phyloP scores from a whole-genome alignment of 1,140 invertebrate genomes.

The Drosophila sulfurigaster region DNA sequence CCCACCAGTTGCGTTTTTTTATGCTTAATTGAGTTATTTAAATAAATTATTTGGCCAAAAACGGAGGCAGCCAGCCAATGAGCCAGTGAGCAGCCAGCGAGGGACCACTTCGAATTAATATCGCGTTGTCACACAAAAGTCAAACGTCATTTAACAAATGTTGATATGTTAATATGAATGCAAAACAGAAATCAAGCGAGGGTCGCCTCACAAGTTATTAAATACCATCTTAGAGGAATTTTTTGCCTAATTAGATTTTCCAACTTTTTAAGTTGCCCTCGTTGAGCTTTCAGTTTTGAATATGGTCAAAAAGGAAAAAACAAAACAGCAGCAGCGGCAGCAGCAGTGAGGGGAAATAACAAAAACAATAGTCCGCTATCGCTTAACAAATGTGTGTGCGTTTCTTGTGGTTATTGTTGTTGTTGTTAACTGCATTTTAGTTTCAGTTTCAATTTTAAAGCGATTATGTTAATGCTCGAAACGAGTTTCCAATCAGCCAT shows the following conservation, averaged over 20 bases:
- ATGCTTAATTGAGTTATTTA: slow-evolving; percentile 83
- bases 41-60: slow-evolving; percentile 79
- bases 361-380: slow-evolving; percentile 40
- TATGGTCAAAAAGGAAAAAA: slow-evolving; percentile 9
- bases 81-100: slow-evolving; percentile 11
- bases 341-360: slow-evolving; percentile 10
- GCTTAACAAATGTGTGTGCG: slow-evolving; percentile 39
- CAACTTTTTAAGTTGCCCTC: slow-evolving; percentile 11
- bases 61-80: slow-evolving; percentile 35
- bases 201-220: slow-evolving; percentile 1
- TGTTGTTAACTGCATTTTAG: slow-evolving; percentile 74
- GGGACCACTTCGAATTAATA: slow-evolving; percentile 70
- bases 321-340: not conserved
- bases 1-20: slow-evolving; percentile 76
- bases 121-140: slow-evolving; percentile 81
- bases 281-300: slow-evolving; percentile 29
- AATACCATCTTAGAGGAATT: no score
- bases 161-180: slow-evolving; percentile 81
- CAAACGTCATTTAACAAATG: slow-evolving; percentile 83
- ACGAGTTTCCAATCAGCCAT: slow-evolving; percentile 80
- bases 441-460: slow-evolving; percentile 80
- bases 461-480: slow-evolving; percentile 78
- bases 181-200: slow-evolving; percentile 49
- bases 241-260: not conserved
- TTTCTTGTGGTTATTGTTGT: slow-evolving; percentile 18